Percentiles rank a stretch among this genome's conserved stretches.
These are phyloP conservation scores for Sterrhoptilus dennistouni DNA, from an alignment of 2,113 vertebrate species.

Conservation along the genomic window DNA sequence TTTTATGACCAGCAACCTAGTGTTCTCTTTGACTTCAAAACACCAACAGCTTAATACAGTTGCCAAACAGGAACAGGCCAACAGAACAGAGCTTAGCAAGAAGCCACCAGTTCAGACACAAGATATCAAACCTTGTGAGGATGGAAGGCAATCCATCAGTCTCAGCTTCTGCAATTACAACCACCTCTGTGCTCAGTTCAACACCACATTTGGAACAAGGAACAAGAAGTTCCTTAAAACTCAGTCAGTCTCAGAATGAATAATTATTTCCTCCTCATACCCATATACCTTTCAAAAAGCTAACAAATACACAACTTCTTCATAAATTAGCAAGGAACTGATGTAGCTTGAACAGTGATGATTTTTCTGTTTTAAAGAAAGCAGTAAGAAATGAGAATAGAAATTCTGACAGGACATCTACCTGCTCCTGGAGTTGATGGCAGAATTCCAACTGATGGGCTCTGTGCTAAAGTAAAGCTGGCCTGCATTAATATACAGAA, in stretches of 20 bases:
- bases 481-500: conserved; percentile 68
- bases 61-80: neutral
- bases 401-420: conserved; percentile 34
- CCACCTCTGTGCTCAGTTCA: neutral
- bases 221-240: neutral
- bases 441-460: conserved; percentile 77
- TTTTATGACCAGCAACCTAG: neutral
- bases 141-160: neutral
- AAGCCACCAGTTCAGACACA: neutral
- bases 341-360: neutral
- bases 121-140: neutral
- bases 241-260: neutral
- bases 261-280: neutral
- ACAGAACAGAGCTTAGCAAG: neutral
- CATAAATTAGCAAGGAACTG: neutral
- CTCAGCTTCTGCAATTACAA: neutral
- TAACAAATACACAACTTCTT: neutral
- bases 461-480: conserved; percentile 79
- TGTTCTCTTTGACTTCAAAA: neutral
- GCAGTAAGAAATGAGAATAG: neutral
- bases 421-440: conserved; percentile 82
- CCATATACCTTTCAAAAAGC: neutral
- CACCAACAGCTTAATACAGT: neutral
- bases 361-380: neutral
- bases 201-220: neutral